These are phyloP conservation scores for Brachylomia viminalis DNA, from an alignment of 2,888 invertebrate species.

Conservation along the genomic window DNA sequence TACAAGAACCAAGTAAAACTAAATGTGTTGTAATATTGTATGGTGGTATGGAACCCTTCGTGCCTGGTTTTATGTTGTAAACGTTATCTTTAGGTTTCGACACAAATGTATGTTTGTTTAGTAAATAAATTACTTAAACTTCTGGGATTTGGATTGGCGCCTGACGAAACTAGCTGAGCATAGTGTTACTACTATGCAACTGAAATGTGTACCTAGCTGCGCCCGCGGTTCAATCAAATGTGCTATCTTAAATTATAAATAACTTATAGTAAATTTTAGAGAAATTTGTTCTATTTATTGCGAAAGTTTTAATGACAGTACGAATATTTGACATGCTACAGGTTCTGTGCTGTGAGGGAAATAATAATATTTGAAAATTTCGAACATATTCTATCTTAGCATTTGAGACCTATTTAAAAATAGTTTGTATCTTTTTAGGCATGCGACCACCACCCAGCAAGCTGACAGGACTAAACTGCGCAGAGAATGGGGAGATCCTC, in stretches of 20 bases:
- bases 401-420: neutral
- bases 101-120: neutral
- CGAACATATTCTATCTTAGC: neutral
- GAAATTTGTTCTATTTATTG: neutral
- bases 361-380: neutral
- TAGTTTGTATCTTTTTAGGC: conserved; percentile 59
- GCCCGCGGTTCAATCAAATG: no score
- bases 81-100: neutral
- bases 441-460: conserved; percentile 84
- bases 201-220: neutral
- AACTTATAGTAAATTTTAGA: neutral
- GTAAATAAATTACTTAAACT: neutral
- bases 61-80: neutral
- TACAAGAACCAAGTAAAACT: no score
- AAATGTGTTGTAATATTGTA: no score
- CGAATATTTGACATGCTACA: neutral
- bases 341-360: neutral
- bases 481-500: conserved; percentile 83
- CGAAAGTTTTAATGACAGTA: neutral
- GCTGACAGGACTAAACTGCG: conserved; percentile 79
- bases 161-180: conserved; percentile 24
- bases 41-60: no score
- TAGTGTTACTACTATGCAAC: neutral
- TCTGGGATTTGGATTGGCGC: no score
- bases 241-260: neutral